Conservation (phyloP, 2,797 vertebrate genomes). For the Xenops minutus region DNA sequence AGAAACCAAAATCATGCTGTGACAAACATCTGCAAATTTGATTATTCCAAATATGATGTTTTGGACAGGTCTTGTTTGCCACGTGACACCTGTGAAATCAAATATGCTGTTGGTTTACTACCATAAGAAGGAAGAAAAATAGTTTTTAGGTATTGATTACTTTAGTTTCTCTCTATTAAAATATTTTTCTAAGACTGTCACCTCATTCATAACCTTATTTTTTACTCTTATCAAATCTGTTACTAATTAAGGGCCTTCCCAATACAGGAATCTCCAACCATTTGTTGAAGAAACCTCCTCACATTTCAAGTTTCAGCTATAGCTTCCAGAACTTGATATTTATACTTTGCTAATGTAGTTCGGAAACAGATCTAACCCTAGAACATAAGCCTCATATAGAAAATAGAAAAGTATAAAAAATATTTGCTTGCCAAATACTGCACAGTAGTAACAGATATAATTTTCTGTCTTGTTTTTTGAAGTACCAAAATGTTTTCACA, state of each 20-base stretch:
- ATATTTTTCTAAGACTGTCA: neutral
- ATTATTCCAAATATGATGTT: slow-evolving; percentile 83
- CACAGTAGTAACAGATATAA: neutral
- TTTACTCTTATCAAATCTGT: neutral
- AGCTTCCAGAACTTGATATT: neutral
- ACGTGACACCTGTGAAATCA: slow-evolving; percentile 78
- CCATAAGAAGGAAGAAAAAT: neutral
- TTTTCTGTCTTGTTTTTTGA: neutral
- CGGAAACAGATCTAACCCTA: neutral
- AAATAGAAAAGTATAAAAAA: neutral
- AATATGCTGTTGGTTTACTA: neutral
- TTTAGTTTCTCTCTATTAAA: neutral
- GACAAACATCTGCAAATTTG: slow-evolving; percentile 83
- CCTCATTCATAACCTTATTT: neutral
- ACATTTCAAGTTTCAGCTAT: neutral
- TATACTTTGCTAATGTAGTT: neutral
- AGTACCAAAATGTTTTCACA: neutral
- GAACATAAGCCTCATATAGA: neutral
- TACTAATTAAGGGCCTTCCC: neutral
- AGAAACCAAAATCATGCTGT: slow-evolving; percentile 77
- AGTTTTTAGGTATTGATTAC: neutral
- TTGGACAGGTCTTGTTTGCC: slow-evolving; percentile 85
- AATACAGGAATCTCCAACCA: neutral
- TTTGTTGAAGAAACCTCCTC: neutral
- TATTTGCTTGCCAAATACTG: neutral